Base-by-base conservation (phyloP, 2,797 vertebrate genomes). In the Helarctos malayanus region DNA sequence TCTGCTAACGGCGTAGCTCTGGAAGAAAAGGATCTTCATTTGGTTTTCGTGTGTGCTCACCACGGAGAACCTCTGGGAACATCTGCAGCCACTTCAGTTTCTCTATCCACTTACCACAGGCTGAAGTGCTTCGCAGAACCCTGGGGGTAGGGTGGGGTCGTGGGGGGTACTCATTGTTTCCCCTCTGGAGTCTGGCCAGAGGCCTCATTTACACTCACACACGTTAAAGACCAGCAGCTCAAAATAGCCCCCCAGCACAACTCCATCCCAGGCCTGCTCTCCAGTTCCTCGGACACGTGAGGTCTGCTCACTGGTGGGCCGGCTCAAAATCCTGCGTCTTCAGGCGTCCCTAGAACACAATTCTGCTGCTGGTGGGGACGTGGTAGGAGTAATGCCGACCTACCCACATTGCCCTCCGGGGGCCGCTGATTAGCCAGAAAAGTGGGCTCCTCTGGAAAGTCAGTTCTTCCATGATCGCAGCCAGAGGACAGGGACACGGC, bases 211-310 rank as follows among this genome's bases (percentile, higher is more conserved):
- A 23, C 27, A 0, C 15, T 27, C 4, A 19, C 11, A 19, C 2
- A 3, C 27, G 3, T 0, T 0, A 2, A 56, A 41, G 38, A 35
- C 2, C 1, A 49, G 29, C 0, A 3, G 11, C 29, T 69, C 47
- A 2, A 5, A n/a, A 1, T 8, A 3, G n/a, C 52, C 0, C 0
- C 0, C 35, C 59, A 0, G 1, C 0, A 0, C 32, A 47, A 73
- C 81, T 94, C 59, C 11, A 29, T 11, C 32, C 12, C 19, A 59
- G 2, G 25, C 69, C 0, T 2, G 2, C 32, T 84, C 13, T 94
- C 12, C 27, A 49, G 80, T 75, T 69, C n/a, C 3, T 73, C 21
- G 3, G 5, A 7, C 88, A 92, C 49, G 71, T 32, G 57, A 23
- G 0, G 87, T 0, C 5, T 87, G 73, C 57, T 0, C 7, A 13